Conservation (phyloP, 2,888 invertebrate species). For the Cryptocephalus primarius region DNA sequence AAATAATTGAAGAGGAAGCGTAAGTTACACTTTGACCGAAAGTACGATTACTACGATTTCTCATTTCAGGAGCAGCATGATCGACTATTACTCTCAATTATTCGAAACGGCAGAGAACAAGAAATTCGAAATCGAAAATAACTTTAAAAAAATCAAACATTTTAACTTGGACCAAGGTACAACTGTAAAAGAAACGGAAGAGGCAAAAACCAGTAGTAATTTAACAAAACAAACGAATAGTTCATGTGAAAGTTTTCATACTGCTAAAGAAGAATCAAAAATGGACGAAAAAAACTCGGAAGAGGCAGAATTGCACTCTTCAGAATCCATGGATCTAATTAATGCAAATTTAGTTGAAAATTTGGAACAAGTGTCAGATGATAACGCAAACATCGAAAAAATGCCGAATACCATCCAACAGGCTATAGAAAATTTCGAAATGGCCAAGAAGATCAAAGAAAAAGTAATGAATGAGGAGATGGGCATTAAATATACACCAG, state of each 20-base stretch:
- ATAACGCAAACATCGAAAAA: conserved; percentile 26
- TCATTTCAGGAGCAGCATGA: conserved; percentile 44
- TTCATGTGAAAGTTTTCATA: conserved; percentile 16
- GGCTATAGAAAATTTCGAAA: conserved; percentile 36
- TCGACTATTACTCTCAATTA: conserved; percentile 53
- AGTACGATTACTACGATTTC: neutral
- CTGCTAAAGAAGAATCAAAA: conserved; percentile 9
- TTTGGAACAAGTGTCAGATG: conserved; percentile 17
- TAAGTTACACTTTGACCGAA: conserved; percentile 18
- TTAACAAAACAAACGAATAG: conserved; percentile 1
- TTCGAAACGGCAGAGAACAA: conserved; percentile 48
- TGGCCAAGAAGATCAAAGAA: conserved; percentile 38
- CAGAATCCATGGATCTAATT: conserved; percentile 44
- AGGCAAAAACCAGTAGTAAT: neutral
- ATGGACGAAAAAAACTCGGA: conserved; percentile 1
- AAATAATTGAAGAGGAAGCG: conserved; percentile 32
- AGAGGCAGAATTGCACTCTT: conserved; percentile 39
- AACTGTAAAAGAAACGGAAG: neutral
- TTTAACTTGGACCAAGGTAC: conserved; percentile 11
- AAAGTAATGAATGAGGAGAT: conserved; percentile 45
- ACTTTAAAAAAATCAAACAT: conserved; percentile 22
- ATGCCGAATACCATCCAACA: conserved; percentile 10
- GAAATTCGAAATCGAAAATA: conserved; percentile 27
- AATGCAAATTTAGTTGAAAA: conserved; percentile 41
- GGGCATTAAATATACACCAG: conserved; percentile 33